These are phyloP conservation scores for Sinocyclocheilus rhinocerous DNA, from an alignment of 2,113 vertebrate species.

Conservation along the genomic window DNA sequence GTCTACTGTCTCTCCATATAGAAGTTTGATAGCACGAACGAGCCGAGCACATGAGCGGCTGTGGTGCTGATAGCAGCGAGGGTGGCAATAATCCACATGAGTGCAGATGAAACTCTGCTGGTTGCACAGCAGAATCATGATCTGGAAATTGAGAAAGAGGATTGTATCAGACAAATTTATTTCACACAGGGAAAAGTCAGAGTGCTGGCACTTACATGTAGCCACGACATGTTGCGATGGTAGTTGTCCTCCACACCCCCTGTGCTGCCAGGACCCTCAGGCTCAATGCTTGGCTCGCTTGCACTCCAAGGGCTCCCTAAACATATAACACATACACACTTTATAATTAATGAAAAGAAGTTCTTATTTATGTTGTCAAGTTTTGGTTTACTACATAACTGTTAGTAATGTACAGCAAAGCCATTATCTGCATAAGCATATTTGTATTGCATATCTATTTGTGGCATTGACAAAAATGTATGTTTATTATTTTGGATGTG, in stretches of 20 bases:
- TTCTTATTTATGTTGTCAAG: neutral
- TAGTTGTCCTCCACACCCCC: constrained; percentile 92
- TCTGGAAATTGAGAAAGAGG: constrained; percentile 72
- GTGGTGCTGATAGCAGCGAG: constrained; percentile 96
- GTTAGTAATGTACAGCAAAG: neutral
- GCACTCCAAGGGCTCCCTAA: constrained; percentile 95
- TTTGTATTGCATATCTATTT: neutral
- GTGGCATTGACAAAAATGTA: neutral
- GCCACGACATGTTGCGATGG: constrained; percentile 97
- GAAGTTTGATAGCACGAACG: constrained; percentile 93
- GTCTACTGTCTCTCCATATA: constrained; percentile 94
- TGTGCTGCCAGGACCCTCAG: constrained; percentile 86
- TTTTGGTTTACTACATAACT: neutral
- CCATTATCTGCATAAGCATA: neutral
- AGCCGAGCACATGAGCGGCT: constrained; percentile 94
- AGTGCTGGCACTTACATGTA: constrained; percentile 83
- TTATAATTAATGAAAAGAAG: neutral
- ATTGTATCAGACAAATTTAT: neutral
- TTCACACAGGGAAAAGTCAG: neutral
- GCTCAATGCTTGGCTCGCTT: constrained; percentile 97
- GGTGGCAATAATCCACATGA: constrained; percentile 95
- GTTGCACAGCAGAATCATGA: constrained; percentile 97
- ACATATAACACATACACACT: constrained; percentile 22
- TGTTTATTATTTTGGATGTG: neutral
- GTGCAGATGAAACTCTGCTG: constrained; percentile 99